These are phyloP conservation scores for Chaetogeoica ovagalla DNA, from an alignment of 2,888 invertebrate species.

Conservation along the genomic window DNA sequence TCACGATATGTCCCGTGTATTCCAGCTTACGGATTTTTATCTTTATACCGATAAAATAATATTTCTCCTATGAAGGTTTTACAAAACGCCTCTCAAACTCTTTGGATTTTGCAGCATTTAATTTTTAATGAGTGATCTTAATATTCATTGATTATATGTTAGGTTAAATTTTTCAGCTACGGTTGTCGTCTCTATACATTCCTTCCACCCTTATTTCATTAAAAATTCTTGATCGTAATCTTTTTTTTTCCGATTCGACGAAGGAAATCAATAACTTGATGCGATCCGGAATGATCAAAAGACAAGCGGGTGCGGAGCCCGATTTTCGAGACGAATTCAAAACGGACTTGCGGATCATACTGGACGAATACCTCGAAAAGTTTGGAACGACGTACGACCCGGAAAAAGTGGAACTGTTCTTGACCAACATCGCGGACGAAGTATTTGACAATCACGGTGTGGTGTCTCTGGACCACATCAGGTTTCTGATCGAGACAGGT, in stretches of 20 bases:
- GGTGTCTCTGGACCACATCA: conserved; percentile 56
- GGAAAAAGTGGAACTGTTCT: conserved; percentile 54
- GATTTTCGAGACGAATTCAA: conserved; percentile 52
- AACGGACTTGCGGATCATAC: conserved; percentile 35
- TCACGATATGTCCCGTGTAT: too few species aligned
- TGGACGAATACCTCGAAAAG: conserved; percentile 49
- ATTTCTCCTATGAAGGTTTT: too few species aligned
- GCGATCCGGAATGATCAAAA: conserved; percentile 51
- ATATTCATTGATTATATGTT: too few species aligned
- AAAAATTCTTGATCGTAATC: too few species aligned
- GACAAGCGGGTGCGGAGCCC: conserved; percentile 51
- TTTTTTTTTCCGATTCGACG: conserved; percentile 6
- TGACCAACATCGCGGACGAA: conserved; percentile 53
- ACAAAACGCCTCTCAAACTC: too few species aligned
- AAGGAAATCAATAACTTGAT: conserved; percentile 41
- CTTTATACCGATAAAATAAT: too few species aligned
- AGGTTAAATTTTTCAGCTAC: too few species aligned
- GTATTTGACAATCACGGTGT: conserved; percentile 53
- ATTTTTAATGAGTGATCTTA: too few species aligned
- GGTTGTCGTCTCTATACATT: too few species aligned
- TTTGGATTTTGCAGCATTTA: too few species aligned
- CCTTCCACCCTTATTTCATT: too few species aligned
- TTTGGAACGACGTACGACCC: conserved; percentile 52
- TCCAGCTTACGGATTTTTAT: too few species aligned
- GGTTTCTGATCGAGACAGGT: conserved; percentile 57